These are phyloP conservation scores for Drosophila flavopinicola DNA, from an alignment of 2,888 invertebrate genomes.

Conservation along the genomic window DNA sequence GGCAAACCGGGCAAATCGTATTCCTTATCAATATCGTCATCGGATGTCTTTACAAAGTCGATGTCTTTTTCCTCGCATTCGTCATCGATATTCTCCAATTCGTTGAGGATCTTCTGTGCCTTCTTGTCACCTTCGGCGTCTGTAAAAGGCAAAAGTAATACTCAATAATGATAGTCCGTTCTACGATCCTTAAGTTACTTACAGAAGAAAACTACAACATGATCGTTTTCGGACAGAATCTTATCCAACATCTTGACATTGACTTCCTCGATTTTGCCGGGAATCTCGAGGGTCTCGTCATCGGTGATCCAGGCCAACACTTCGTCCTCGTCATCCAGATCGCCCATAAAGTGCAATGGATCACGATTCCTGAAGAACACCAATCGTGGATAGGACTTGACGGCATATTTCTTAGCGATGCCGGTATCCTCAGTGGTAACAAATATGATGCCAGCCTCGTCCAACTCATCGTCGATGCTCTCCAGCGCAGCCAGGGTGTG, in stretches of 20 bases:
- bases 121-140: slow-evolving; percentile 96
- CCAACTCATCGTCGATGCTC: slow-evolving; percentile 96
- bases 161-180: accelerated
- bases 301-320: slow-evolving; percentile 96
- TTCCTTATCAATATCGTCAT: slow-evolving; percentile 93
- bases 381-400: slow-evolving; percentile 93
- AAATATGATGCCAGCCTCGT: slow-evolving; percentile 96
- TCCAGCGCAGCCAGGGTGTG: slow-evolving; percentile 93
- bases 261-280: slow-evolving; percentile 96
- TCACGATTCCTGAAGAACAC: slow-evolving; percentile 97
- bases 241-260: slow-evolving; percentile 95
- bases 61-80: slow-evolving; percentile 96
- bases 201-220: slow-evolving; percentile 97
- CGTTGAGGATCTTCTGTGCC: slow-evolving; percentile 93
- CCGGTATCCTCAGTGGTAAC: slow-evolving; percentile 94
- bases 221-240: slow-evolving; percentile 93
- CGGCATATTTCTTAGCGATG: slow-evolving; percentile 93
- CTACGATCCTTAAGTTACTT: slow-evolving; percentile 83
- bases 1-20: slow-evolving; percentile 93
- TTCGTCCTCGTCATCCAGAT: slow-evolving; percentile 95
- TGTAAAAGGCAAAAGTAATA: slow-evolving; percentile 74
- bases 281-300: slow-evolving; percentile 94
- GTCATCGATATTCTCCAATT: slow-evolving; percentile 96
- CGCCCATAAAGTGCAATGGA: slow-evolving; percentile 92
- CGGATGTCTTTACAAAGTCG: slow-evolving; percentile 96